Conservation (phyloP, 2,888 invertebrate genomes). For the Unio delphinus region DNA sequence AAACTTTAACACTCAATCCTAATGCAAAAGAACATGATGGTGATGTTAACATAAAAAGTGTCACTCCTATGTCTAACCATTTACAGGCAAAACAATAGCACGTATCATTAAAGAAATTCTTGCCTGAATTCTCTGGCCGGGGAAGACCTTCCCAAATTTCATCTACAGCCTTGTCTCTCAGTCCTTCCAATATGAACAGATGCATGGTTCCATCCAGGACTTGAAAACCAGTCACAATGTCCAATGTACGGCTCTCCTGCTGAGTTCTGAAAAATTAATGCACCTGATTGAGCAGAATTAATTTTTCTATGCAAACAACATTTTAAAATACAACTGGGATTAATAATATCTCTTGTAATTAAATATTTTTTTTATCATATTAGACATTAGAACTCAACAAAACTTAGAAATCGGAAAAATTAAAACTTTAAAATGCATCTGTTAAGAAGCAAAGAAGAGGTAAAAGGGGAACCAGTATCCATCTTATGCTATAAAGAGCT, state of each 20-base stretch:
- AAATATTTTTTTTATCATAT: no score
- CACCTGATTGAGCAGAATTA: neutral
- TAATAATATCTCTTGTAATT: neutral
- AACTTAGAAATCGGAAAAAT: no score
- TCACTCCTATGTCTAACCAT: no score
- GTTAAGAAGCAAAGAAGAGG: no score
- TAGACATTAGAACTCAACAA: no score
- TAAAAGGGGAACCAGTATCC: no score
- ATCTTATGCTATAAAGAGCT: no score
- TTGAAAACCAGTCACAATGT: slow-evolving; percentile 71
- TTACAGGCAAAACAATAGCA: no score
- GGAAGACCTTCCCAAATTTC: slow-evolving; percentile 62
- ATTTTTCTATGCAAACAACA: neutral
- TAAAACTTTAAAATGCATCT: no score
- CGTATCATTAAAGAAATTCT: neutral
- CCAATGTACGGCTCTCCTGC: slow-evolving; percentile 59
- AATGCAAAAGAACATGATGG: no score
- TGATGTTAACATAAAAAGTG: no score
- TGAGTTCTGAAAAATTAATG: slow-evolving; percentile 57
- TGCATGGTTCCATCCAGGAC: slow-evolving; percentile 66
- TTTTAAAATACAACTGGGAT: neutral
- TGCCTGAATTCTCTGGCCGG: slow-evolving; percentile 60
- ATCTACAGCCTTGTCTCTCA: slow-evolving; percentile 57
- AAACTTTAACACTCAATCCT: no score
- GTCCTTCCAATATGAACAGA: slow-evolving; percentile 69